phyloP scores from a whole-genome alignment of 2,888 invertebrate species.

The Stenotaenia linearis region DNA sequence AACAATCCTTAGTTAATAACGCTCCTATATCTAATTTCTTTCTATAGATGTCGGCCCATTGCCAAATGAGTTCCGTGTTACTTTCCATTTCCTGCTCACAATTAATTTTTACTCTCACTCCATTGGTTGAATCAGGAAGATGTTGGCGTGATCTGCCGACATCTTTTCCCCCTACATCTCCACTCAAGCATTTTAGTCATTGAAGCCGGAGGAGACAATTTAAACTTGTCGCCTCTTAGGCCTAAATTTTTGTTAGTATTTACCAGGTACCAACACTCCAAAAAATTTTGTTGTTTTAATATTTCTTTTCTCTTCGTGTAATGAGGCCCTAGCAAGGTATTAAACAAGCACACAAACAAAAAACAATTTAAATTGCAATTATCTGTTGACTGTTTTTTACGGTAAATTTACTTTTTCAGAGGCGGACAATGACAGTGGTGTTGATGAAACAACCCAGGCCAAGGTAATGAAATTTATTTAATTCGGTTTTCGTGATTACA shows the following conservation, averaged over 20 bases:
- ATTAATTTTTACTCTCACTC: background rate
- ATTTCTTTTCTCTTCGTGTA: background rate
- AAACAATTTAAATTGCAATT: background rate
- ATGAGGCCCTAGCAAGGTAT: background rate
- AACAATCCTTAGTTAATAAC: background rate
- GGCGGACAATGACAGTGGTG: slow-evolving; percentile 38
- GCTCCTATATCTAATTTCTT: background rate
- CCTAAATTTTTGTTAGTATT: background rate
- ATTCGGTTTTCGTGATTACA: no score
- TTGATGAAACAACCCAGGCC: slow-evolving; percentile 38
- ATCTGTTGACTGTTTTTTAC: background rate
- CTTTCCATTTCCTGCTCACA: background rate
- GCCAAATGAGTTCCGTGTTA: background rate
- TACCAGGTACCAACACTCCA: no score
- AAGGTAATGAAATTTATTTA: slow-evolving; percentile 31
- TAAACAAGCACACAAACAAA: background rate
- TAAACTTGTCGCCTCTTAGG: background rate
- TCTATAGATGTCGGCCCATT: background rate
- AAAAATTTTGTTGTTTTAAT: background rate
- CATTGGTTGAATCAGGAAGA: background rate
- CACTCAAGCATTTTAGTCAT: background rate
- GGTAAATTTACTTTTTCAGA: slow-evolving; percentile 36
- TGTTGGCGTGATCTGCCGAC: slow-evolving; percentile 8
- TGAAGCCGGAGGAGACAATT: background rate
- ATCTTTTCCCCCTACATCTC: background rate